Evolutionary conservation across 2,888 invertebrate genomes (phyloP), one percentile per base, ranked within the genome.

Genomic region (Tortrix viridana): DNA sequence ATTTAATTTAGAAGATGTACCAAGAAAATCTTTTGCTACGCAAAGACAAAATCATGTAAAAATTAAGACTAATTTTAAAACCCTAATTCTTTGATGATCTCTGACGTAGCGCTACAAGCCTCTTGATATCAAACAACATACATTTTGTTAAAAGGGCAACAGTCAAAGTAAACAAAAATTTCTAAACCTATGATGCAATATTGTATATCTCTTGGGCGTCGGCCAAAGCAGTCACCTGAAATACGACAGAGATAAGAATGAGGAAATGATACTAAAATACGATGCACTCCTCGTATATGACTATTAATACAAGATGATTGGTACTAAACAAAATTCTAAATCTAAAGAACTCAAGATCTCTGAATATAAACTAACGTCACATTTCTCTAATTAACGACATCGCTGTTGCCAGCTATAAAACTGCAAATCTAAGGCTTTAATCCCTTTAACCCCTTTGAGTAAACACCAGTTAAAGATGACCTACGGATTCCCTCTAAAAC

Each of bases 211-310:
- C 67, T 74, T 81, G 81, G 79, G 71, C 59, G 19, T 19, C 56
- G 43, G 76, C 82, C 81, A 81, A 72, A 68, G 41, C 56, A 63
- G 71, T 60, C 71, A 74, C 71, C 70, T 69, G 71, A 69, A 67
- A 70, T 66, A 70, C 73, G 66, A 69, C 69, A 65, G 58, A 53
- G 70, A 76, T 71, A 76, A 76, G 79, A 77, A 84, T 79, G 82
- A 82, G 85, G 84, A 84, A 82, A 77, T 61, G 72, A 68, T 66
- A 71, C 74, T 61, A 71, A 75, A 80, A 77, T 79, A 79, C 71
- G 62, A 60, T 67, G 69, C 66, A 60, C 46, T 65, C 37, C 3
- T 32, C 32, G 12, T 32, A 12, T 54, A 55, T 55, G 19, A 52
- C 56, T 22, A 59, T 49, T 60, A 44, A 46, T 54, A 22, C 6